Evolutionary conservation across 1,140 invertebrate genomes (phyloP).

Genomic region (Dendroctonus valens): DNA sequence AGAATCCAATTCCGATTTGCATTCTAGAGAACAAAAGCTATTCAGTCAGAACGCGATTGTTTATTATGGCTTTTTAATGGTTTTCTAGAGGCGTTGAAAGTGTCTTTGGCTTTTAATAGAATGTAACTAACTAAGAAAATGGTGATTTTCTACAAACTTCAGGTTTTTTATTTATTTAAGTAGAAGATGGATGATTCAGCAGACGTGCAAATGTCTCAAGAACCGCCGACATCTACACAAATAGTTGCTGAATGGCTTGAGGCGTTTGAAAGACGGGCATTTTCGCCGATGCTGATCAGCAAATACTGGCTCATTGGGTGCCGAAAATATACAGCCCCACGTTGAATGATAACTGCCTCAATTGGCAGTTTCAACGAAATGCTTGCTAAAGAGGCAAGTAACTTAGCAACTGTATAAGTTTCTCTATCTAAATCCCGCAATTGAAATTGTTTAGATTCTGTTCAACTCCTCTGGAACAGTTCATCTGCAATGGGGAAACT

Average conservation of each 20-base stretch:
- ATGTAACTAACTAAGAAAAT: too few species aligned
- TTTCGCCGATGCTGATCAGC: conserved; percentile 14
- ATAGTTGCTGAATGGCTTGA: conserved; percentile 30
- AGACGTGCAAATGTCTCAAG: conserved; percentile 36
- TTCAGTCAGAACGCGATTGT: too few species aligned
- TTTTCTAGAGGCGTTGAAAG: too few species aligned
- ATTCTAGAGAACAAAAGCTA: too few species aligned
- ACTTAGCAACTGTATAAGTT: neutral
- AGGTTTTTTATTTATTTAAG: neutral
- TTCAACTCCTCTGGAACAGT: conserved; percentile 73
- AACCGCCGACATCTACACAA: conserved; percentile 9
- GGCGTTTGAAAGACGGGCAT: conserved; percentile 15
- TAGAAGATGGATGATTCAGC: conserved; percentile 36
- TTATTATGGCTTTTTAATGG: too few species aligned
- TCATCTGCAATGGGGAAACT: conserved; percentile 73
- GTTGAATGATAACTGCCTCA: conserved; percentile 65
- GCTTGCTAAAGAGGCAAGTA: conserved; percentile 54
- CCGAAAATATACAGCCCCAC: conserved; percentile 71
- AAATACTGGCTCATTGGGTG: conserved; percentile 63
- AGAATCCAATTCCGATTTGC: too few species aligned
- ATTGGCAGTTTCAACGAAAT: conserved; percentile 74
- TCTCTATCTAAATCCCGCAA: neutral
- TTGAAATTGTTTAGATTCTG: conserved; percentile 50
- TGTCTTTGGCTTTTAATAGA: too few species aligned
- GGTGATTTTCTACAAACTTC: too few species aligned